Percentiles rank a stretch among this genome's conserved stretches.
phyloP scores from a whole-genome alignment of 2,888 invertebrate species.

The Podabrus alpinus region DNA sequence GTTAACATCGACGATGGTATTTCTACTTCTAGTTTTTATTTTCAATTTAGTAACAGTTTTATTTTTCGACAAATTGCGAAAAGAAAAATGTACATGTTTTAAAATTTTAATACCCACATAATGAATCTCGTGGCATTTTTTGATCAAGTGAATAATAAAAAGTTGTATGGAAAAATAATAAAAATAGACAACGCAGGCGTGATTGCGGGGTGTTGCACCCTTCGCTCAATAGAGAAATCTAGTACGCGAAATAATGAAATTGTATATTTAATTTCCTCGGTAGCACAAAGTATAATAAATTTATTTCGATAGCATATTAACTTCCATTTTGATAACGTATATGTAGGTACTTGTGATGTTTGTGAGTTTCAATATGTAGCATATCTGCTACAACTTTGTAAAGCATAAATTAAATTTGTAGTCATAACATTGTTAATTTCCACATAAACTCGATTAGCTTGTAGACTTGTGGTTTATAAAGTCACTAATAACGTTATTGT shows the following conservation, averaged over 20 bases:
- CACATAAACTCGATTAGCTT: constrained; percentile 21
- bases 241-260: not conserved
- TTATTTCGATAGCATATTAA: not conserved
- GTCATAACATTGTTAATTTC: constrained; percentile 23
- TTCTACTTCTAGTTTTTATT: too few relatives aligned
- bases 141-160: too few relatives aligned
- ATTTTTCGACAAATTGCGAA: too few relatives aligned
- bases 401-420: constrained; percentile 20
- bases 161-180: too few relatives aligned
- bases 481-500: not conserved
- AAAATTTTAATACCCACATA: too few relatives aligned
- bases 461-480: constrained; percentile 16
- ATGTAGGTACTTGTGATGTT: constrained; percentile 7
- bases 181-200: not conserved
- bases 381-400: constrained; percentile 19
- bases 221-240: not conserved
- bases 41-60: too few relatives aligned
- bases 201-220: not conserved
- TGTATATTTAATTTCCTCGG: not conserved
- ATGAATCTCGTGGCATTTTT: too few relatives aligned
- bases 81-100: too few relatives aligned
- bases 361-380: constrained; percentile 12
- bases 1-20: too few relatives aligned
- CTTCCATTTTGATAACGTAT: not conserved
- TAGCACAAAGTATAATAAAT: not conserved